A percentile compares a stretch with the other conserved stretches of the same genome.
phyloP scores from a whole-genome alignment of 1,140 invertebrate genomes.

The Carposina sasakii region DNA sequence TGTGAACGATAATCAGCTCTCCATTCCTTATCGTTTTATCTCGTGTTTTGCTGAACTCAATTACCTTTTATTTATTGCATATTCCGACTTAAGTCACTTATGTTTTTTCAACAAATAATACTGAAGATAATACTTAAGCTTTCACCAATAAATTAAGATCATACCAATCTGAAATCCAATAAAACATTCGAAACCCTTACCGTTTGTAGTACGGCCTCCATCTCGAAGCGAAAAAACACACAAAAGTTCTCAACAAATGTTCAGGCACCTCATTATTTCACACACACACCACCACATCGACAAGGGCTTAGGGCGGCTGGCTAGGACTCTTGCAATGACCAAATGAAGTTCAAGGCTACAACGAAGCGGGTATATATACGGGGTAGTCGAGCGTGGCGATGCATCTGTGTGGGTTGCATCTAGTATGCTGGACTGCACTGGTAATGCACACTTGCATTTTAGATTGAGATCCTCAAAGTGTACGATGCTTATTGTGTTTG shows the following conservation, averaged over 20 bases:
- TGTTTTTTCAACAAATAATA: no score
- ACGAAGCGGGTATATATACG: constrained; percentile 55
- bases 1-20: no score
- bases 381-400: constrained; percentile 55
- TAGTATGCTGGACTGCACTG: no score
- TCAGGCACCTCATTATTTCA: constrained; percentile 33
- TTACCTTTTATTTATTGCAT: no score
- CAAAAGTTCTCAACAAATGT: constrained; percentile 30
- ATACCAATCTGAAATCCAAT: no score
- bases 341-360: constrained; percentile 68
- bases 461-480: constrained; percentile 20
- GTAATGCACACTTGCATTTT: constrained; percentile 35
- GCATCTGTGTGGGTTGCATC: constrained; percentile 32
- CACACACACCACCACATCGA: constrained; percentile 27
- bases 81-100: no score
- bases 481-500: not conserved
- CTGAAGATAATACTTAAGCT: no score
- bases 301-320: no score
- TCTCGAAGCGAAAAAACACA: no score
- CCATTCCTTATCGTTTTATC: no score
- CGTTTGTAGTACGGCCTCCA: constrained; percentile 42
- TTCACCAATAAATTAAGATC: no score
- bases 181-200: constrained; percentile 29
- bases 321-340: constrained; percentile 29
- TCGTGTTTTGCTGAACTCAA: no score